Conservation (phyloP, 2,113 vertebrate genomes). For the Python bivittatus region DNA sequence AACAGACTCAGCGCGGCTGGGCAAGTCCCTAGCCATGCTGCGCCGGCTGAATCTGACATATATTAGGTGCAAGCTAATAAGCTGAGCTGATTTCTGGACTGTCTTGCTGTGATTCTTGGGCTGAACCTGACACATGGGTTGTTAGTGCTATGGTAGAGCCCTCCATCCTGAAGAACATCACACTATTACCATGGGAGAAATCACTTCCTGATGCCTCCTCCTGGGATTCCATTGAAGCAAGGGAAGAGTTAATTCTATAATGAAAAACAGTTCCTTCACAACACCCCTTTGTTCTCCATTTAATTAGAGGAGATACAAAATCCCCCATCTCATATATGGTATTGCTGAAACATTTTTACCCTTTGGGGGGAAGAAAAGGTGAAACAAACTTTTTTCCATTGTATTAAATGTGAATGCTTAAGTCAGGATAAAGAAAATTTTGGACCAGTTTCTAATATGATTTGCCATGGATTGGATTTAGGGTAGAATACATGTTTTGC, state of each 20-base stretch:
- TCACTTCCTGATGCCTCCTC: neutral
- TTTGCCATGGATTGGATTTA: neutral
- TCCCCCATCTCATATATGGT: neutral
- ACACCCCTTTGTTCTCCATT: neutral
- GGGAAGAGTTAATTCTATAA: neutral
- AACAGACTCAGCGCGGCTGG: too few species aligned
- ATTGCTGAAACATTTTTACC: neutral
- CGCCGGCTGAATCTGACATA: too few species aligned
- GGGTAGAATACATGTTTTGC: neutral
- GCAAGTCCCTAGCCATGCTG: too few species aligned
- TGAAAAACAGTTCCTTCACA: neutral
- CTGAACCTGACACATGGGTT: too few species aligned
- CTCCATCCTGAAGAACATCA: neutral
- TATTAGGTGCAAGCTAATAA: too few species aligned
- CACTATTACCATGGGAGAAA: neutral
- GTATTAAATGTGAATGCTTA: neutral
- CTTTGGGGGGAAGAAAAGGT: neutral
- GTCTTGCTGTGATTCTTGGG: too few species aligned
- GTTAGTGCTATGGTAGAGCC: neutral
- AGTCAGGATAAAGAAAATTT: neutral
- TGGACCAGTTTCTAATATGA: neutral
- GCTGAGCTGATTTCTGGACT: too few species aligned
- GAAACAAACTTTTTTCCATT: neutral
- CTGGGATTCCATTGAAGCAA: neutral
- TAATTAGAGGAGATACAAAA: neutral